Percentiles rank a stretch among this genome's conserved stretches.
phyloP scores from a whole-genome alignment of 2,797 vertebrate species.

The Florisuga fusca region DNA sequence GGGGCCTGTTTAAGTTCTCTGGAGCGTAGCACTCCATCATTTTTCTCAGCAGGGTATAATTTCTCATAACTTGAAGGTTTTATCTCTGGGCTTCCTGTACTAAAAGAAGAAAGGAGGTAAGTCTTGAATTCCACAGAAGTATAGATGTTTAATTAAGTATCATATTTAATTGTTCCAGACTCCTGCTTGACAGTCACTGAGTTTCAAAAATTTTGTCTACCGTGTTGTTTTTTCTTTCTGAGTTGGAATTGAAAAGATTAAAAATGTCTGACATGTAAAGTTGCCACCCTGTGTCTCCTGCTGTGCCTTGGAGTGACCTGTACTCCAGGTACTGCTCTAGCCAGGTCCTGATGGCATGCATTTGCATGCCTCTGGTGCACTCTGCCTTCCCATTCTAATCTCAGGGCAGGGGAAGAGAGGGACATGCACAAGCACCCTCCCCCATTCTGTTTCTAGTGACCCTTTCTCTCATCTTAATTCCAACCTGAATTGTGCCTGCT shows the following conservation, averaged over 20 bases:
- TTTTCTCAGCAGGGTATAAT: conserved; percentile 75
- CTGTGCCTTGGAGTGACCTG: background rate
- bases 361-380: background rate
- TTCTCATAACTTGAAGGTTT: conserved; percentile 74
- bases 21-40: conserved; percentile 71
- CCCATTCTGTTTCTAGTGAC: background rate
- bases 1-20: conserved; percentile 74
- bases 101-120: conserved; percentile 34
- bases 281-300: background rate
- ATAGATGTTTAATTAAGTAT: conserved; percentile 76
- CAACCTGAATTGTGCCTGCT: background rate
- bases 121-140: conserved; percentile 27
- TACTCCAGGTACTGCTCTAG: background rate
- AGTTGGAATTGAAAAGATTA: background rate
- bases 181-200: background rate
- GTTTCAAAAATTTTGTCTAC: background rate
- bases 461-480: background rate
- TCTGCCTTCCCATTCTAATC: background rate
- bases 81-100: conserved; percentile 62
- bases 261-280: background rate
- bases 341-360: background rate
- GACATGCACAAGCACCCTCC: background rate
- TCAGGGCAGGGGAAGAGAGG: background rate
- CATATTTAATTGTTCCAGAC: conserved; percentile 65
- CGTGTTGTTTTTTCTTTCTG: background rate